These are phyloP conservation scores for Ectobius pallidus DNA, from an alignment of 2,888 invertebrate genomes.

Conservation along the genomic window DNA sequence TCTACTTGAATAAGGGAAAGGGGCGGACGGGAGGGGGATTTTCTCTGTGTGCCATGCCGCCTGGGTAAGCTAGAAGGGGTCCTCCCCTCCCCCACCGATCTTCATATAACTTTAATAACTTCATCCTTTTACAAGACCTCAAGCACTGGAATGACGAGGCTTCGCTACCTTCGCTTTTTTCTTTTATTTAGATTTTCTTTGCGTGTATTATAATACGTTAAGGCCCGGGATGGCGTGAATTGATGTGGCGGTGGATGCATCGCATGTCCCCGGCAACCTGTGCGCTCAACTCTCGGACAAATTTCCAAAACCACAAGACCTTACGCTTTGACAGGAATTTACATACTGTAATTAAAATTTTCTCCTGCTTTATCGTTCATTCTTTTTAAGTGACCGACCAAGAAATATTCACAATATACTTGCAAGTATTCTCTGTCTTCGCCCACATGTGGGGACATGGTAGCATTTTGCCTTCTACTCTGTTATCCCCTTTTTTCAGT, in stretches of 20 bases:
- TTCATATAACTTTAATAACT: constrained; percentile 41
- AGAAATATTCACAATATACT: no score
- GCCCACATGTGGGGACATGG: no score
- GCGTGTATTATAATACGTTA: background rate
- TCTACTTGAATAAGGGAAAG: constrained; percentile 28
- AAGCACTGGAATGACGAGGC: constrained; percentile 18
- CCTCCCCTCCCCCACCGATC: background rate
- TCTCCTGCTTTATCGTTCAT: no score
- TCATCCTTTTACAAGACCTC: constrained; percentile 41
- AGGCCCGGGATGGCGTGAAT: background rate
- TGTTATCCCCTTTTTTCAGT: no score
- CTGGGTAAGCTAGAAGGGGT: constrained; percentile 25
- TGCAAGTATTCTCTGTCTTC: no score
- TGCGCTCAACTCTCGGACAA: background rate
- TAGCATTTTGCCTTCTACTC: no score
- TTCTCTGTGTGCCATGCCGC: constrained; percentile 19
- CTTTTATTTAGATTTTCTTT: background rate
- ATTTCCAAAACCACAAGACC: background rate
- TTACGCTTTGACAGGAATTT: no score
- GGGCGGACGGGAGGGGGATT: constrained; percentile 6
- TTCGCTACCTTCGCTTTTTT: constrained; percentile 6
- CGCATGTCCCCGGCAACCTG: background rate
- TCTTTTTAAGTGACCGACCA: no score
- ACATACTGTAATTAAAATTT: no score
- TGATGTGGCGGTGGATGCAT: background rate